Evolutionary conservation across 2,113 vertebrate genomes (phyloP), one percentile per base, ranked within the genome.

Genomic region (Lepus europaeus): DNA sequence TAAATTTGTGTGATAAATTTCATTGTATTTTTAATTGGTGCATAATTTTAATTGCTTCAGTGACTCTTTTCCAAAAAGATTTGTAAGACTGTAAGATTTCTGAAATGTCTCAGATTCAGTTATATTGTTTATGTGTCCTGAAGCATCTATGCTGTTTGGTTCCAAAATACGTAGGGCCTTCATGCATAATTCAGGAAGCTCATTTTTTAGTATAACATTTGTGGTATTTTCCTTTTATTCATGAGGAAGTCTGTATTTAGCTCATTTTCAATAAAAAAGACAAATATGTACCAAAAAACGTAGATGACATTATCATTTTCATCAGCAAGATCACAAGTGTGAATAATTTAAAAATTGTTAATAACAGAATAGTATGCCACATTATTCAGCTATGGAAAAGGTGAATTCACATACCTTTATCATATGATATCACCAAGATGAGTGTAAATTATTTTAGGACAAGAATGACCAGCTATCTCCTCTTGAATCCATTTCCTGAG

Each of bases 171-270:
- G 20, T n/a, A 81, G 6, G 73, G 70, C 73, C 69, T 90, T 93
- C 82, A 90, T 82, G 64, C 88, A 96, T 92, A 94, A 90, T 97
- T 96, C 86, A 95, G 27, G 19, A 95, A 66, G 78, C 39, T 39
- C 36, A 36, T 36, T 93, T 68, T 90, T 84, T 73, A 90, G 39
- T 78, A 1, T 39, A 92, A 81, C 36, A 49, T 1, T 76, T 94
- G 82, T 68, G 10, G 25, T 69, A 23, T 87, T 94, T 92, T 83
- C 3, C 22, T 93, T 94, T 97, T 70, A 90, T 85, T 90, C 49
- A 56, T 45, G 63, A 96, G 64, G 82, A 74, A 85, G 2, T 90
- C 85, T 74, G 16, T 51, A 87, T 20, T 23, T 88, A 85, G 84
- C 61, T 86, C 61, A 91, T 93, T 85, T 96, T 93, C 85, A 87